phyloP scores from a whole-genome alignment of 1,140 invertebrate species.

The Venturia canescens region DNA sequence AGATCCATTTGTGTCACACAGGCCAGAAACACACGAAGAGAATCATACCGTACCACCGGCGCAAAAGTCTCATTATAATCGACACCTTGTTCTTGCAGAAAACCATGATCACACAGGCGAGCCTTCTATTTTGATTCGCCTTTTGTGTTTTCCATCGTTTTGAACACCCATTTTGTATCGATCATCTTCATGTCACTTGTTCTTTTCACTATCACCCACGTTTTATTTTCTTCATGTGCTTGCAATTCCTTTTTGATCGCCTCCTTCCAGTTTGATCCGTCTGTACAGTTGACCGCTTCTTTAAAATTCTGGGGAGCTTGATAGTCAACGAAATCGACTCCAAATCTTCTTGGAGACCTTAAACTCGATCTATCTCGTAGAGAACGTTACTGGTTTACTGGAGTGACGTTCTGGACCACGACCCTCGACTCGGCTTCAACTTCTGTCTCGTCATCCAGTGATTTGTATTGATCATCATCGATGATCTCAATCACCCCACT shows the following conservation, averaged over 20 bases:
- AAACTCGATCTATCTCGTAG: slow-evolving; percentile 3
- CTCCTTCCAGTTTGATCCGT: not conserved
- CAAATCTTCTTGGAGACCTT: not conserved
- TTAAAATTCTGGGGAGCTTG: not conserved
- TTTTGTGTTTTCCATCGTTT: not conserved
- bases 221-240: slow-evolving; percentile 26
- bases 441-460: not conserved
- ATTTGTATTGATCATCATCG: not conserved
- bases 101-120: slow-evolving; percentile 62
- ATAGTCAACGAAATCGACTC: not conserved
- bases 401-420: not conserved
- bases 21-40: too few relatives aligned
- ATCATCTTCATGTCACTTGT: slow-evolving; percentile 60
- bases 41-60: slow-evolving; percentile 55
- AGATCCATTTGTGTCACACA: slow-evolving; percentile 57
- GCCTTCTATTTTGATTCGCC: slow-evolving; percentile 54
- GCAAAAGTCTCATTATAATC: slow-evolving; percentile 61
- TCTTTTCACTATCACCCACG: slow-evolving; percentile 46
- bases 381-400: not conserved
- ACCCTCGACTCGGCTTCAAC: not conserved
- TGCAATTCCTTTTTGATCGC: not conserved
- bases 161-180: slow-evolving; percentile 64
- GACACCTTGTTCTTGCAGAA: slow-evolving; percentile 55
- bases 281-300: slow-evolving; percentile 14
- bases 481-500: not conserved